phyloP scores from a whole-genome alignment of 1,140 invertebrate genomes.

The Diuraphis noxia region DNA sequence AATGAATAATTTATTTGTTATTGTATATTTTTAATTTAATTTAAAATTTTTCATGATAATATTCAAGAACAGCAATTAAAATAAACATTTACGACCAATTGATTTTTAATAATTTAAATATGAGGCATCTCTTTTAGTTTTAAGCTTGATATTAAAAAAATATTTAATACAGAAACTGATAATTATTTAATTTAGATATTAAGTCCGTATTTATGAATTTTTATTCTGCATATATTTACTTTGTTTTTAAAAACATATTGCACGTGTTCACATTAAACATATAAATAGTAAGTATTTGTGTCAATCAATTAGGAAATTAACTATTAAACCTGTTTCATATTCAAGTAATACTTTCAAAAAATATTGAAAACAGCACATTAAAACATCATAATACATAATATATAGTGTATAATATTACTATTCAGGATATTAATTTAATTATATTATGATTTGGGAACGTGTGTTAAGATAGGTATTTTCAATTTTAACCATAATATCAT shows the following conservation, averaged over 20 bases:
- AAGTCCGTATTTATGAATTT: no score
- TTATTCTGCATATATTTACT: no score
- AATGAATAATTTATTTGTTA: neutral
- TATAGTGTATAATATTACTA: neutral
- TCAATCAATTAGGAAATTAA: no score
- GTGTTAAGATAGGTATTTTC: neutral
- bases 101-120: no score
- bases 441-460: neutral
- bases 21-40: neutral
- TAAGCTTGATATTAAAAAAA: no score
- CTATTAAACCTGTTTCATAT: no score
- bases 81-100: no score
- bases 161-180: neutral
- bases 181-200: neutral
- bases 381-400: neutral
- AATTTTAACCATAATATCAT: neutral
- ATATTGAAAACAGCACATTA: neutral
- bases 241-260: no score
- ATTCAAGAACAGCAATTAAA: neutral
- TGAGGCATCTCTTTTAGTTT: no score
- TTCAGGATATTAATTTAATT: neutral
- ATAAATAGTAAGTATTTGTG: no score
- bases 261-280: no score
- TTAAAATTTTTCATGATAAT: neutral
- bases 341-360: neutral